Percentiles rank a stretch among this genome's conserved stretches.
These are phyloP conservation scores for Kryptopterus vitreolus DNA, from an alignment of 2,797 vertebrate genomes.

Conservation along the genomic window DNA sequence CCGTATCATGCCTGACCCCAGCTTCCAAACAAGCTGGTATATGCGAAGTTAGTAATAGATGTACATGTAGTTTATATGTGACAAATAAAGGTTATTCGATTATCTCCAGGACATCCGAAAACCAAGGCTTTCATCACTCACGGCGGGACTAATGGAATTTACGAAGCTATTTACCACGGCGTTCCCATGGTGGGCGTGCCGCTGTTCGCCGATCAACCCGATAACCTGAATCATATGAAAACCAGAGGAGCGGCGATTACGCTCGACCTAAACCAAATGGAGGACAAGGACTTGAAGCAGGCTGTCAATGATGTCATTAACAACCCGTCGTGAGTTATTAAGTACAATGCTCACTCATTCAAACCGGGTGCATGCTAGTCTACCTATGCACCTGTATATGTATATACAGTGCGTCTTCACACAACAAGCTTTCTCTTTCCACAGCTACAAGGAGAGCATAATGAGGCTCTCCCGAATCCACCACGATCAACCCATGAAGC, in stretches of 20 bases:
- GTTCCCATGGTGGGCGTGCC: conserved; percentile 83
- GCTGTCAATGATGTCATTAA: conserved; percentile 66
- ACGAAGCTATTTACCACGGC: conserved; percentile 86
- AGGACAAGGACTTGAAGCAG: conserved; percentile 67
- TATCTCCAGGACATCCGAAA: conserved; percentile 75
- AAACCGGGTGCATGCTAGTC: too few relatives aligned
- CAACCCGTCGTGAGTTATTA: conserved; percentile 51
- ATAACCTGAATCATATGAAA: conserved; percentile 78
- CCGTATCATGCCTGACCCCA: too few relatives aligned
- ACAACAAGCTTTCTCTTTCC: background rate
- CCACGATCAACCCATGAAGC: conserved; percentile 70
- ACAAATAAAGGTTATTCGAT: too few relatives aligned
- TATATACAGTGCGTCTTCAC: background rate
- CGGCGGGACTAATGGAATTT: conserved; percentile 82
- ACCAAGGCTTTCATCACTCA: conserved; percentile 76
- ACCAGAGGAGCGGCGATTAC: conserved; percentile 75
- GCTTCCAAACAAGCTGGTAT: too few relatives aligned
- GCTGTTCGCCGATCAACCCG: conserved; percentile 79
- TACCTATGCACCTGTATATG: too few relatives aligned
- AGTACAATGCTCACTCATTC: background rate
- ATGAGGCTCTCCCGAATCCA: conserved; percentile 69
- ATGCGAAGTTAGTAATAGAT: too few relatives aligned
- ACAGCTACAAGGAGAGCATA: conserved; percentile 72
- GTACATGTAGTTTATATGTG: too few relatives aligned
- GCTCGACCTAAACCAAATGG: conserved; percentile 74